Evolutionary conservation across 2,113 vertebrate genomes (phyloP), one percentile per base, ranked within the genome.

Genomic region (Saguinus imperator): DNA sequence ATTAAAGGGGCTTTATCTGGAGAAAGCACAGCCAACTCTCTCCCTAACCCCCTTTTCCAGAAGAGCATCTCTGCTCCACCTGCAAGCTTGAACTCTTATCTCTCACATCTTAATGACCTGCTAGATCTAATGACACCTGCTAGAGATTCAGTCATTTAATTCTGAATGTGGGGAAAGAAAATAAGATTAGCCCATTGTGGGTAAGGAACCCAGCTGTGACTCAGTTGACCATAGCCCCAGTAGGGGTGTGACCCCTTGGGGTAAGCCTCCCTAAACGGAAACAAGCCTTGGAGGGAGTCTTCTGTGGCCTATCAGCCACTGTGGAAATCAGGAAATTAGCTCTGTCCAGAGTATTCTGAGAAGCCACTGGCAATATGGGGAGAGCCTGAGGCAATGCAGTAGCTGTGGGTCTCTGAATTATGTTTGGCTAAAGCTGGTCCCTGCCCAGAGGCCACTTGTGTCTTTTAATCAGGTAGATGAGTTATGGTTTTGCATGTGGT

Each of bases 181-280:
- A 90, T 50, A 43, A 27, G 70, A 57, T 25, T 80, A 55, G 75
- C 27, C 23, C 21, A 55, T 32, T 11, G 88, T 37, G 40, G 5
- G 20, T 50, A 55, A 92, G 27, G 48, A 82, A 93, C 25, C 14
- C 5, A 35, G 50, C 40, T 86, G 81, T 94, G 55, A 91, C 21
- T 72, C 27, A 48, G 9, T 18, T 16, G 75, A 32, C 50, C 58
- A 70, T 3, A 32, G 6, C 40, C 20, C 18, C 0, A 6, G 5
- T 50, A 1, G 20, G 12, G 10, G 5, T 29, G 32, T 27, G 66
- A 77, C 23, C 4, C 55, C 18, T 45, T 1, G 2, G 3, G 2
- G 13, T 18, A 58, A 20, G 6, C 17, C 66, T 1, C n/a, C n/a
- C 6, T 0, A 91, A 2, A 11, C 32, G 43, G 37, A 55, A 17